Percentiles rank a stretch among this genome's conserved stretches.
Conservation (phyloP, 2,113 vertebrate species). For the Polypterus bichir region DNA sequence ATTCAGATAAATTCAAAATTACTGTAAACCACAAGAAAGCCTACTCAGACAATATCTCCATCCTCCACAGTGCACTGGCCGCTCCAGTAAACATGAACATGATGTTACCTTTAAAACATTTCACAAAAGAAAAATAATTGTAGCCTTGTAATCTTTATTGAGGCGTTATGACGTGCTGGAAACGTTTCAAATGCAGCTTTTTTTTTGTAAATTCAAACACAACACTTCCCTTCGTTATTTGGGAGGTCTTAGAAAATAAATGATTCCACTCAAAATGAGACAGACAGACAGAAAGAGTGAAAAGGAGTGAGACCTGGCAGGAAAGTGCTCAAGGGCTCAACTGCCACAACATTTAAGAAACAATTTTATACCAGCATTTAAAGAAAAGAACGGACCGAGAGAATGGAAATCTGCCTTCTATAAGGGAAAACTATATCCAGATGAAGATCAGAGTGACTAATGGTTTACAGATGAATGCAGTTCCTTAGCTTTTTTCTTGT, state of each 20-base stretch:
- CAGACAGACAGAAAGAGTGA: background rate
- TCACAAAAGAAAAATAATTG: background rate
- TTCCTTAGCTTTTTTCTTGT: slow-evolving; percentile 17
- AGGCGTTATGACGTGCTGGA: slow-evolving; percentile 10
- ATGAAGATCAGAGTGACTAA: slow-evolving; percentile 27
- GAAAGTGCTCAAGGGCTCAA: too few relatives aligned
- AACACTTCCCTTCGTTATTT: slow-evolving; percentile 4
- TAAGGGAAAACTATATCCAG: slow-evolving; percentile 33
- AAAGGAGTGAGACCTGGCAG: background rate
- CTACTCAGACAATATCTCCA: slow-evolving; percentile 3
- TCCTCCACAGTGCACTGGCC: slow-evolving; percentile 4
- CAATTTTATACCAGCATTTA: slow-evolving; percentile 19
- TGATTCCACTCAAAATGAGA: background rate
- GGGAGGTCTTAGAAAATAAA: background rate
- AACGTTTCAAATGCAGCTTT: slow-evolving; percentile 7
- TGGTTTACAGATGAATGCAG: slow-evolving; percentile 29
- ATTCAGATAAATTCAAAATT: slow-evolving; percentile 14
- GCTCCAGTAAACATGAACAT: slow-evolving; percentile 6
- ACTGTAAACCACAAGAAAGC: slow-evolving; percentile 16
- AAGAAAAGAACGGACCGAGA: slow-evolving; percentile 18
- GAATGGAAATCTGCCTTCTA: slow-evolving; percentile 27
- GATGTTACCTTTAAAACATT: slow-evolving; percentile 3
- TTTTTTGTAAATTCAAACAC: too few relatives aligned
- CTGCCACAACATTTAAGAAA: slow-evolving; percentile 15
- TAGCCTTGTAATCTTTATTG: slow-evolving; percentile 1